phyloP scores from a whole-genome alignment of 2,888 invertebrate genomes.

The Kuschelorhynchus macadamiae region DNA sequence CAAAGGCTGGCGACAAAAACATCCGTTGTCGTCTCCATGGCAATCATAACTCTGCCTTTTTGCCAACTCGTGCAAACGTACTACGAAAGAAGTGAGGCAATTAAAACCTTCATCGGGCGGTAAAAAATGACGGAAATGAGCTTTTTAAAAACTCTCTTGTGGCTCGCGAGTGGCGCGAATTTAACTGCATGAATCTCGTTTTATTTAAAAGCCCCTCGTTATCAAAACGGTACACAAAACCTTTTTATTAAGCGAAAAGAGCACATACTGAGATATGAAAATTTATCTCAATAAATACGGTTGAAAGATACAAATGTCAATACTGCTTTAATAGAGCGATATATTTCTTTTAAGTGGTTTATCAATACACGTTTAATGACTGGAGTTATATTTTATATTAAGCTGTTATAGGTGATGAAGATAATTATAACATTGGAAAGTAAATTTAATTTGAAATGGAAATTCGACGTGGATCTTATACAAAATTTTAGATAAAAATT shows the following conservation, averaged over 20 bases:
- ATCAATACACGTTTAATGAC: too few species aligned
- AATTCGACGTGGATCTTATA: too few species aligned
- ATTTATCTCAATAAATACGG: too few species aligned
- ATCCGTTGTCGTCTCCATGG: conserved; percentile 54
- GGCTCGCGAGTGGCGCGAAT: conserved; percentile 30
- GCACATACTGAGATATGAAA: neutral
- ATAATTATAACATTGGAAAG: too few species aligned
- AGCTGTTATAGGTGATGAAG: too few species aligned
- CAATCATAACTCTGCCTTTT: conserved; percentile 54
- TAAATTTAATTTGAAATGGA: too few species aligned
- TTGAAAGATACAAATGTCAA: too few species aligned
- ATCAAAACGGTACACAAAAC: too few species aligned
- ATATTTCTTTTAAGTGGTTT: too few species aligned
- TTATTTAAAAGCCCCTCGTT: conserved; percentile 8
- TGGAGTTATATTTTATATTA: too few species aligned
- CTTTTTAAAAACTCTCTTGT: conserved; percentile 47
- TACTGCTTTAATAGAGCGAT: too few species aligned
- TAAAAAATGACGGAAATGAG: conserved; percentile 44
- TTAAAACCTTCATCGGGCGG: conserved; percentile 51
- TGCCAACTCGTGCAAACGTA: conserved; percentile 50
- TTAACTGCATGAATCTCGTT: conserved; percentile 35
- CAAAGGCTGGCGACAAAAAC: conserved; percentile 54
- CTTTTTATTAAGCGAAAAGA: neutral
- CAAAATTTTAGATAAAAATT: too few species aligned
- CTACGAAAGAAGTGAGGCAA: conserved; percentile 53